These are phyloP conservation scores for Erpobdella octoculata DNA, from an alignment of 2,888 invertebrate genomes.

Conservation along the genomic window DNA sequence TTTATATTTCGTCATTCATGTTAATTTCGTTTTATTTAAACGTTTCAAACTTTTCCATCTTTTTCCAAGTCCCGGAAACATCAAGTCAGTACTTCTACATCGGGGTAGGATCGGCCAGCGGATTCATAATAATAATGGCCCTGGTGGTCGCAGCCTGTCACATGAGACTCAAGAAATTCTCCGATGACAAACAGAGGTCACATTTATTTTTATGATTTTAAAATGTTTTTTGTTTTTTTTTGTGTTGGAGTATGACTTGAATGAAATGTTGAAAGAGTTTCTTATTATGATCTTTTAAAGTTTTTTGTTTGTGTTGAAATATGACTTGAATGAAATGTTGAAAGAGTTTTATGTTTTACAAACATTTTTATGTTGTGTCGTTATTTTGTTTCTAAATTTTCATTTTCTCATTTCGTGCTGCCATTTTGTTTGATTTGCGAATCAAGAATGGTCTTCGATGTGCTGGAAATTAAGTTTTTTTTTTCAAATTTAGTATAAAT, in stretches of 20 bases:
- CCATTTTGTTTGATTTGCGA: too few species aligned
- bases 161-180: not conserved
- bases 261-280: not conserved
- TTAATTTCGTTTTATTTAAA: too few species aligned
- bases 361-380: too few species aligned
- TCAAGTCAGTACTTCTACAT: slow-evolving; percentile 11
- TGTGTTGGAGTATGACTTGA: not conserved
- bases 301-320: not conserved
- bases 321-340: not conserved
- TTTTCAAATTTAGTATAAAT: too few species aligned
- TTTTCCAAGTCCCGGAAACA: not conserved
- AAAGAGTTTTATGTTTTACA: not conserved
- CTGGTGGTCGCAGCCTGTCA: slow-evolving; percentile 8
- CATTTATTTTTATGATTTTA: not conserved
- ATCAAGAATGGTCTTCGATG: too few species aligned
- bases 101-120: slow-evolving; percentile 5
- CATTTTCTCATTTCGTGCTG: too few species aligned
- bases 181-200: slow-evolving; percentile 13
- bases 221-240: not conserved
- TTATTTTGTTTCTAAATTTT: too few species aligned
- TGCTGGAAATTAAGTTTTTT: too few species aligned
- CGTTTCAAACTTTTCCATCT: not conserved
- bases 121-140: slow-evolving; percentile 11
- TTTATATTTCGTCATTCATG: not conserved
- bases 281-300: not conserved